Evolutionary conservation across 1,140 invertebrate genomes (phyloP), one percentile per base, ranked within the genome.

Genomic region (Odontomachus brunneus): DNA sequence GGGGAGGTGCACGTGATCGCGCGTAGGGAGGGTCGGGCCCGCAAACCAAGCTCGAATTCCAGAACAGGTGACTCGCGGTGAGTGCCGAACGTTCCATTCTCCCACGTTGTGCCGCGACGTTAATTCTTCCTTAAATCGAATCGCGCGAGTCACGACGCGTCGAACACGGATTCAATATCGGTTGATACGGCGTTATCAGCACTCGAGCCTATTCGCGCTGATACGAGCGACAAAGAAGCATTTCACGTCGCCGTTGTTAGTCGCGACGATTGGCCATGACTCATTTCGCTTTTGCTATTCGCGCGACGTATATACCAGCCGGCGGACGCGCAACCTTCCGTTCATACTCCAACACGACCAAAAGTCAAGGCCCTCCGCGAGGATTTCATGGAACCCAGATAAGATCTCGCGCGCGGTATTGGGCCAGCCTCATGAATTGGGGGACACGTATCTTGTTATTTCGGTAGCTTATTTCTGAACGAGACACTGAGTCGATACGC

Each of bases 11-110:
- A 83, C 71, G 81, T 75, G 72, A 63, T 63, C 24, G 44, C 29
- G 59, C 57, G 59, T 82, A 82, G 44, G 26, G 15, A 53, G 38
- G 38, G 19, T 75, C 73, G 73, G 24, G 62, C 24, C 55, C 15
- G 44, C 51, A 62, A 78, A 55, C 29, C 76, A 29, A 80, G 22
- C 69, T 73, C 78, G 53, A 73, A 84, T 84, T 84, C 76, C 75
- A 65, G 83, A 71, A 66, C 76, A 82, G 51, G 67, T 84, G 69
- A 84, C 33, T 82, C 44, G 53, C 5, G 29, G 29, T 33, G 9
- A 69, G 29, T 55, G 75, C 22, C 51, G 26, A 44, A 33, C 63
- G 38, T 78, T 69, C 63, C 33, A 57, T 57, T 55, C 19, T 19
- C 51, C n/a, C 15, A 17, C 17, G 1, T 0, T 22, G n/a, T 15